Evolutionary conservation across 2,797 vertebrate genomes (phyloP), one percentile per base, ranked within the genome.

Genomic region (Myotis myotis): DNA sequence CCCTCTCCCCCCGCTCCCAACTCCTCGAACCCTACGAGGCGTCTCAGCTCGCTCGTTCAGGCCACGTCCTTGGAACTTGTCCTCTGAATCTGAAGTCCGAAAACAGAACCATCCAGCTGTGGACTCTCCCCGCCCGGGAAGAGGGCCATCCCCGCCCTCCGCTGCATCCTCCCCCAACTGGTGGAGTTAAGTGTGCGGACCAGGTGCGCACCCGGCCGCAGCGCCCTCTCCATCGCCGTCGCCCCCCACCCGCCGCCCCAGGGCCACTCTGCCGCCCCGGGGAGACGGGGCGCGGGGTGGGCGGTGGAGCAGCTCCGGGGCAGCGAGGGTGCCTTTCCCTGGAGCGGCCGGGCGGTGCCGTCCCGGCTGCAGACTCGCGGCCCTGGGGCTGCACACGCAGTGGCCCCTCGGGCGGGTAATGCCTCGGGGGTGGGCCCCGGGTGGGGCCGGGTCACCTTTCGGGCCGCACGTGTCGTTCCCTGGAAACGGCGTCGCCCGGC

Each of bases 231-330:
- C 1, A 11, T 12, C 38, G 47, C 8, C 1, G 8, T 12, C 38
- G 51, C 11, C 16, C 51, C 57, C 11, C 11, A 15, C 13, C 8
- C 53, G 2, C 17, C 4, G 28, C 15, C 38, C 9, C 10, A 15
- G 36, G 30, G 4, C 84, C 66, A 49, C n/a, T n/a, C 38, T 44
- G 64, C 80, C 55, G 0, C 22, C 16, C 7, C 22, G 80, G 25
- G 5, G 19, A 2, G 3, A 20, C 30, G 53, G 23, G 5, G 44
- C 38, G 2, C 41, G 0, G 12, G 13, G 30, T 33, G 2, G 25
- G 28, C 76, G 57, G 17, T 28, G 33, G 60, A 12, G 86, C 72
- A 1, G 74, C 23, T 76, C 5, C 2, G 28, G 60, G 22, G 86
- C 72, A 2, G 74, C 28, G 74, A 3, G 2, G 28, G 53, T 16